Base-by-base conservation (phyloP, 2,888 invertebrate genomes). In the Synergus japonicus region DNA sequence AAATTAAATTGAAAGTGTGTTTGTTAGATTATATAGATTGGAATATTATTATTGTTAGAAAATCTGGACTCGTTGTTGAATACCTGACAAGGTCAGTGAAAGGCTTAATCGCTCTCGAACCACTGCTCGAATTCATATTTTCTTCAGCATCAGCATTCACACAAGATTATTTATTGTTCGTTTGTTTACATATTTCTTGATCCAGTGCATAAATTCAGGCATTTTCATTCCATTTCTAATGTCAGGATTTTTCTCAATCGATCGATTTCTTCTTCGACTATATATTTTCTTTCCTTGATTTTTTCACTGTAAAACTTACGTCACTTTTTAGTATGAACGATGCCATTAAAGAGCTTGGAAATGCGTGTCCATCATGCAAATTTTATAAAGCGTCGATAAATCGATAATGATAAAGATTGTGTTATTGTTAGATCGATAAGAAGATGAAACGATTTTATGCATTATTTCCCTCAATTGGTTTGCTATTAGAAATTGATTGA, bases 1-100 rank as follows among this genome's bases (percentile, higher is more conserved):
- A 44, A 67, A 43, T 43, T 67, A 10, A 69, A 69, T 69, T 49
- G 69, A 69, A 69, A 69, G 69, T 69, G 69, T 22, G 15, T 7
- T 49, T 69, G 29, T 46, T 46, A 49, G 46, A 49, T 29, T 9
- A 13, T 12, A 15, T 44, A 43, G 66, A 67, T 46, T 67, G n/a
- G 46, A 69, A 69, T 69, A 49, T 69, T 69, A 49, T 69, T 69
- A 49, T 69, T 69, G 69, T 69, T 69, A 49, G 46, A 69, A 69
- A 69, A 69, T 69, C 69, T 69, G 46, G 49, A 69, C 46, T 46
- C 69, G 12, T 43, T 66, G 18, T 18, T 43, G 69, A 69, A 69
- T 69, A 49, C 49, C 49, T 49, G 69, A 69, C 69, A 69, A 69
- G 69, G 69, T 69, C 69, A 69, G 69, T 69, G 69, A 69, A 69